These are phyloP conservation scores for Dipodomys ordii DNA, from an alignment of 2,113 vertebrate genomes.

Conservation along the genomic window DNA sequence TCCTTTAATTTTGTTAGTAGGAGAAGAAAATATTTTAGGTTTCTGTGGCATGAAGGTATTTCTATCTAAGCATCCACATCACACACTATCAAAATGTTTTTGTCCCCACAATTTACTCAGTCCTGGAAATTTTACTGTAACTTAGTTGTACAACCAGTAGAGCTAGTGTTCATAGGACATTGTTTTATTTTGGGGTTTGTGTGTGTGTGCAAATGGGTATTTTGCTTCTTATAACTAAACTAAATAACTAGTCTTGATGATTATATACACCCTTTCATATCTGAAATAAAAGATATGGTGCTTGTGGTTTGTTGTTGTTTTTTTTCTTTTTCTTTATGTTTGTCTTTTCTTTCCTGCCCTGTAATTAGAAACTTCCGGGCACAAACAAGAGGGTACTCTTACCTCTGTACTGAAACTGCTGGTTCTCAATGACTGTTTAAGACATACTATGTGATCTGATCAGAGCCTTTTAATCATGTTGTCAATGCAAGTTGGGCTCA, in stretches of 20 bases:
- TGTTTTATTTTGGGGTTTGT: background rate
- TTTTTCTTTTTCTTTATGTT: background rate
- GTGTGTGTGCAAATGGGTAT: too few species aligned
- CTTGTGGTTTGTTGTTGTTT: background rate
- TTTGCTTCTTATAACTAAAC: constrained; percentile 10
- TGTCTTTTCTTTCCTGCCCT: background rate
- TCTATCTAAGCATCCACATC: constrained; percentile 55
- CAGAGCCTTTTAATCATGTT: background rate
- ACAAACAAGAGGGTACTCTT: constrained; percentile 20
- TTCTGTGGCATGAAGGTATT: constrained; percentile 29
- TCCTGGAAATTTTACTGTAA: constrained; percentile 49
- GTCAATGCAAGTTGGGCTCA: background rate
- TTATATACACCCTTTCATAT: background rate
- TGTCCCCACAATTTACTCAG: constrained; percentile 19
- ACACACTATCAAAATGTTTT: constrained; percentile 31
- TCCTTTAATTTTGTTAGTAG: background rate
- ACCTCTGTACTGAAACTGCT: background rate
- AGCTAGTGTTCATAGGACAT: background rate
- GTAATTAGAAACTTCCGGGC: constrained; percentile 58
- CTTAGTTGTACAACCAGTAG: constrained; percentile 12
- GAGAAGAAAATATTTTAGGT: background rate
- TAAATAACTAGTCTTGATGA: constrained; percentile 20
- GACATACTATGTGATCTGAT: background rate
- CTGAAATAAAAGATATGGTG: constrained; percentile 23
- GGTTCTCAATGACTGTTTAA: background rate